These are phyloP conservation scores for Zosterops pallidus DNA, from an alignment of 2,113 vertebrate species.

Conservation along the genomic window DNA sequence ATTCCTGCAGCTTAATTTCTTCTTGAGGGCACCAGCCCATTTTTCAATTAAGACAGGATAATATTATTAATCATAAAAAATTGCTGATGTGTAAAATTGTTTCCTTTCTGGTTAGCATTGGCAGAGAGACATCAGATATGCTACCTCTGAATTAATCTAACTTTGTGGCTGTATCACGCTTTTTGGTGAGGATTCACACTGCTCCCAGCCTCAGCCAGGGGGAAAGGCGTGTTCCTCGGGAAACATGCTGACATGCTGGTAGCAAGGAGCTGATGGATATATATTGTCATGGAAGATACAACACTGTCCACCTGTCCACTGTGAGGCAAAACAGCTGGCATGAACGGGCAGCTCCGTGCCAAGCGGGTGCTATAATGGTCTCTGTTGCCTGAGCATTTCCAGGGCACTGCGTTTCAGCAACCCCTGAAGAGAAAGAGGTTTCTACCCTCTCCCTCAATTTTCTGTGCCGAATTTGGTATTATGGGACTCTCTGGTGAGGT, in stretches of 20 bases:
- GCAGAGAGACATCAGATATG: not conserved
- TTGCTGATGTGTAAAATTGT: conserved; percentile 71
- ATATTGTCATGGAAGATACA: not conserved
- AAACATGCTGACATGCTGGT: not conserved
- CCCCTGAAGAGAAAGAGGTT: not conserved
- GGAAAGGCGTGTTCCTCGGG: fast-evolving
- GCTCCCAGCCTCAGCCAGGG: not conserved
- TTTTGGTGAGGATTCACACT: fast-evolving
- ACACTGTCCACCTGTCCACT: fast-evolving
- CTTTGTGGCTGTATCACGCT: not conserved
- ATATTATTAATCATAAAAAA: conserved; percentile 65
- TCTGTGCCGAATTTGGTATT: not conserved
- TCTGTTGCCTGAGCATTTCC: not conserved
- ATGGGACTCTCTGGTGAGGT: not conserved
- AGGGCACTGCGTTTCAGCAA: fast-evolving
- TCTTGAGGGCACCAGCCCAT: conserved; percentile 58
- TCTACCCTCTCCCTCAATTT: not conserved
- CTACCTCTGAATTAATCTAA: not conserved
- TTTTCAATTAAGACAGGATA: conserved; percentile 73
- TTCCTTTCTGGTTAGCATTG: conserved; percentile 57
- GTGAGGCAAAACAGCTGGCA: fast-evolving
- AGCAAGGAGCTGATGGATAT: not conserved
- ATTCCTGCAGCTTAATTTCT: conserved; percentile 69
- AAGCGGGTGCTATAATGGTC: not conserved
- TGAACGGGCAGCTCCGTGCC: not conserved